Evolutionary conservation across 1,140 invertebrate genomes (phyloP), one percentile per base, ranked within the genome.

Genomic region (Papilio xuthus): DNA sequence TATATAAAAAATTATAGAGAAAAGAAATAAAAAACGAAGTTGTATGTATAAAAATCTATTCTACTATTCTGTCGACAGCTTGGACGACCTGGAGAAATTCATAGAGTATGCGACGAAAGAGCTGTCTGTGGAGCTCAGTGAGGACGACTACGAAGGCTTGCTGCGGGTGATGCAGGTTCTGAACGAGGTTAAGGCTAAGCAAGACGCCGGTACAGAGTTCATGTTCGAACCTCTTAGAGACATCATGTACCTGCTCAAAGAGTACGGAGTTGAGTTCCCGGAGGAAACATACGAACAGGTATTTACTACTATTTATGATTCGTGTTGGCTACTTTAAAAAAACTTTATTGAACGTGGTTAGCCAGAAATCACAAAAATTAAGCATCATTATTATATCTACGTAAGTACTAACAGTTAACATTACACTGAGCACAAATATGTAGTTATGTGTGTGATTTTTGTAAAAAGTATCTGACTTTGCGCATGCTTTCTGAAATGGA

Each of bases 191-290:
- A 94, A 94, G 67, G 95, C 95, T 20, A 94, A 95, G 73, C 93
- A 95, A 80, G 87, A 93, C 70, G 93, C 91, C 15, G 90, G 89
- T 13, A 96, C 96, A 2, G 95, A 96, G 79, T 94, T 94, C 18
- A 97, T 98, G 96, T 98, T 98, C 81, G 97, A 97, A 60, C 97
- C 97, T 0, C 90, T 98, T 0, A 95, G 97, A 87, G 96, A 98
- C 74, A 97, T 96, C 63, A 97, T 97, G 71, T 95, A 97, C 73
- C 89, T 97, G 2, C 90, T 98, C 1, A 96, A 95, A 79, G 91
- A 94, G 4, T 97, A 97, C 82, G 95, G 96, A n/a, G 96, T 97
- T 1, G 96, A 96, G 80, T 96, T 97, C 80, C 94, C 95, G 0
- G 96, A 97, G 84, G 95, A 95, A 47, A 94, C 94, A 12, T 93